Evolutionary conservation across 1,140 invertebrate genomes (phyloP).

Genomic region (Drosophila nannoptera): DNA sequence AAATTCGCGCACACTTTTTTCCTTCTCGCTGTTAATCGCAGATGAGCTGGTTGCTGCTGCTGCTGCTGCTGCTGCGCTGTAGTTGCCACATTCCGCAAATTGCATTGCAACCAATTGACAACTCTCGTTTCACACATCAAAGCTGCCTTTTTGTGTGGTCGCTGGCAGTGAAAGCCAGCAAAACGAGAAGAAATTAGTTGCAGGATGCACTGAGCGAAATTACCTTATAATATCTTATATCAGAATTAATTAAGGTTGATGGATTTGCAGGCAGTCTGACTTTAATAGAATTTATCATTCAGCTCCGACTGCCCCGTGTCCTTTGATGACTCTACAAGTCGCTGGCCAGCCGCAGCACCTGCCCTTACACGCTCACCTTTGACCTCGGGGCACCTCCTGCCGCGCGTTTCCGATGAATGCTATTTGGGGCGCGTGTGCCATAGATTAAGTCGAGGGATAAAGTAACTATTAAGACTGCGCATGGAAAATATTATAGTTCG

Average conservation of each 20-base stretch:
- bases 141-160: constrained; percentile 48
- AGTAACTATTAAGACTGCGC: constrained; percentile 5
- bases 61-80: constrained; percentile 11
- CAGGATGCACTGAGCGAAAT: not conserved
- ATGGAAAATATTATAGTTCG: constrained; percentile 58
- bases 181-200: constrained; percentile 5
- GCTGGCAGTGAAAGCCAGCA: constrained; percentile 16
- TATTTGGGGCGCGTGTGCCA: constrained; percentile 49
- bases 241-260: too few relatives aligned
- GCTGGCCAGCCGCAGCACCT: constrained; percentile 18
- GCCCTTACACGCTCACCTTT: constrained; percentile 4
- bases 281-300: not conserved
- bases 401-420: constrained; percentile 53
- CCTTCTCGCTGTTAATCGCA: not conserved
- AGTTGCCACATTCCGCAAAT: constrained; percentile 48
- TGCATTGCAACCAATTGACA: constrained; percentile 70
- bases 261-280: too few relatives aligned
- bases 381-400: constrained; percentile 39
- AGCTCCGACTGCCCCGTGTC: not conserved
- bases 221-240: too few relatives aligned
- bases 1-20: constrained; percentile 52
- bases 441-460: constrained; percentile 37
- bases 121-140: constrained; percentile 56
- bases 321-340: constrained; percentile 31
- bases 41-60: constrained; percentile 1